Evolutionary conservation across 1,140 invertebrate species (phyloP).

Genomic region (Penaeus chinensis): DNA sequence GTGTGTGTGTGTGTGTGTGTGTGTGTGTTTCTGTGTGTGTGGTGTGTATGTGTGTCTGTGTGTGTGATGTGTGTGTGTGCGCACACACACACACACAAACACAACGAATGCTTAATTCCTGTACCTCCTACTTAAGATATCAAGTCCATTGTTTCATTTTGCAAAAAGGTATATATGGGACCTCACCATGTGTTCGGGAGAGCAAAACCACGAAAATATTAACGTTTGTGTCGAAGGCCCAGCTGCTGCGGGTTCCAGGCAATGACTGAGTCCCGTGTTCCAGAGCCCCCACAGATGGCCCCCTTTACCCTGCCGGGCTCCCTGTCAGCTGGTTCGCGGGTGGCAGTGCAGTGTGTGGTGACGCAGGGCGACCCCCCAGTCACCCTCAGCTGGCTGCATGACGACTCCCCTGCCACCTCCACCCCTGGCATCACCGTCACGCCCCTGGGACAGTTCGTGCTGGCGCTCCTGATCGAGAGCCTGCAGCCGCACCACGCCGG

Average conservation of each 20-base stretch:
- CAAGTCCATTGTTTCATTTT: no score
- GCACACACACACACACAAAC: no score
- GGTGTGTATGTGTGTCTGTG: no score
- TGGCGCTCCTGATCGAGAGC: constrained; percentile 87
- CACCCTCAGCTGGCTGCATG: constrained; percentile 80
- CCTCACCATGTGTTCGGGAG: background rate
- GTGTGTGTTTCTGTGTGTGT: no score
- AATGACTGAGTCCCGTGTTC: background rate
- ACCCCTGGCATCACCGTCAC: constrained; percentile 73
- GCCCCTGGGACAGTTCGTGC: constrained; percentile 86
- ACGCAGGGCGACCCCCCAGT: constrained; percentile 94
- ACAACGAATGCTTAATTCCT: no score
- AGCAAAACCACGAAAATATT: background rate
- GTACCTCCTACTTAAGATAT: no score
- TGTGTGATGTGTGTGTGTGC: no score
- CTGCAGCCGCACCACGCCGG: constrained; percentile 84
- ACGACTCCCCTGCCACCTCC: constrained; percentile 75
- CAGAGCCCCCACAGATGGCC: constrained; percentile 62
- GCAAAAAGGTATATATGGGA: background rate
- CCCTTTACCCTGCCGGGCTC: constrained; percentile 58
- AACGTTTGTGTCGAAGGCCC: background rate
- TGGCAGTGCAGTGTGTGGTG: constrained; percentile 88
- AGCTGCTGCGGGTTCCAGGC: background rate
- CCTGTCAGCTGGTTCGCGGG: constrained; percentile 64
- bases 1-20: no score